Conservation (phyloP, 2,113 vertebrate genomes). For the Globicephala melas region DNA sequence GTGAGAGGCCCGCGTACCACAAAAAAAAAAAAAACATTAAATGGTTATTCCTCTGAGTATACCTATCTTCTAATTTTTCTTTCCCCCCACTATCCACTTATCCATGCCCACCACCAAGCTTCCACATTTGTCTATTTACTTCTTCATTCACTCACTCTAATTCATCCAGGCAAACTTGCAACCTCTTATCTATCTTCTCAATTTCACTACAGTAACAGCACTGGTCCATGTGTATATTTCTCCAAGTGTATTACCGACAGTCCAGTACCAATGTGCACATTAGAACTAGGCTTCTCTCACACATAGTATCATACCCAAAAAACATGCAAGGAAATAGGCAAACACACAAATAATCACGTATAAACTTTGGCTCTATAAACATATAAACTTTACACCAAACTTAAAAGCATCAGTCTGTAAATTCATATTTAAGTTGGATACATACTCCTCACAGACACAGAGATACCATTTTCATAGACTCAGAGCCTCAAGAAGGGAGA, state of each 20-base stretch:
- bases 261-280: neutral
- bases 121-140: neutral
- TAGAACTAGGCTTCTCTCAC: neutral
- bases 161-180: neutral
- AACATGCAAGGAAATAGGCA: neutral
- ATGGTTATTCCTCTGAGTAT: neutral
- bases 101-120: neutral
- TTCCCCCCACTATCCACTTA: neutral
- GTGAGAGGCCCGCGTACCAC: too few relatives aligned
- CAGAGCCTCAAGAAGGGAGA: neutral
- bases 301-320: neutral
- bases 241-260: neutral
- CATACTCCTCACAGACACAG: neutral
- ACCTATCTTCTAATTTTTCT: neutral
- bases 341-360: neutral
- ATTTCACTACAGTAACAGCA: neutral
- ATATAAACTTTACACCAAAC: neutral
- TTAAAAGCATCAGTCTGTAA: neutral
- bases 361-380: neutral
- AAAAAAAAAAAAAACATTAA: neutral
- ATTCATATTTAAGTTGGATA: neutral
- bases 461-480: neutral
- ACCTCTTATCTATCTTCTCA: neutral
- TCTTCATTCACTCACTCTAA: neutral
- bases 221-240: neutral